Evolutionary conservation across 2,113 vertebrate species (phyloP), one percentile per base, ranked within the genome.

Genomic region (Muntiacus reevesi): DNA sequence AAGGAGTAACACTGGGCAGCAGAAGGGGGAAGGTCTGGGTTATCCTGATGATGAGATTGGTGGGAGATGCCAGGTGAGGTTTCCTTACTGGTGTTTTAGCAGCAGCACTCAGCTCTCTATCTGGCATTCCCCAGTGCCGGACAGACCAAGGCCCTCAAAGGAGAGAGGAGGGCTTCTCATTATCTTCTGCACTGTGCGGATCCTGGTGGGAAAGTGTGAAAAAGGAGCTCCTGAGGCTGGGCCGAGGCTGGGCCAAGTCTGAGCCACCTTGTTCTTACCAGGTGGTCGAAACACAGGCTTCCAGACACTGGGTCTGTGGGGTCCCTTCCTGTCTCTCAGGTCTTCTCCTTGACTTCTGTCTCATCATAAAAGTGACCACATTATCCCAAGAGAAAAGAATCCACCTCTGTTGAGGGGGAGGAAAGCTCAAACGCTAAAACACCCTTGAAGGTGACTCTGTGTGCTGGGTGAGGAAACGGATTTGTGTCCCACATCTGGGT

Each of bases 1-100:
- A 67, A 47, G 27, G 55, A 50, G 2, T 36, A 16, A 28, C 21
- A 17, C 10, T 2, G 8, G 7, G 57, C 33, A 30, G 17, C 0
- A 6, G 16, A 62, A 28, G 30, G 0, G 45, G 3, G 11, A 0
- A 40, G 74, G 54, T 3, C 3, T 21, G 36, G 12, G 57, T 84
- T 6, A 25, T 4, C 16, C n/a, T 87, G 19, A 28, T 7, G 7
- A 55, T 17, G 25, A 87, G 40, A 25, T 10, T 25, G 43, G 33
- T 7, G 36, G 71, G 45, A n/a, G 52, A 43, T 1, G 54, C 23
- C 59, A 15, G 21, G 15, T 6, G 28, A 90, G 19, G 21, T 33
- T 33, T 64, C 52, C 57, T 93, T 40, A 2, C 47, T 13, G 64
- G 16, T 55, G 2, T 83, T 62, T 64, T 54, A 87, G 59, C 67